Conservation (phyloP, 2,113 vertebrate genomes). For the Falco punctatus region DNA sequence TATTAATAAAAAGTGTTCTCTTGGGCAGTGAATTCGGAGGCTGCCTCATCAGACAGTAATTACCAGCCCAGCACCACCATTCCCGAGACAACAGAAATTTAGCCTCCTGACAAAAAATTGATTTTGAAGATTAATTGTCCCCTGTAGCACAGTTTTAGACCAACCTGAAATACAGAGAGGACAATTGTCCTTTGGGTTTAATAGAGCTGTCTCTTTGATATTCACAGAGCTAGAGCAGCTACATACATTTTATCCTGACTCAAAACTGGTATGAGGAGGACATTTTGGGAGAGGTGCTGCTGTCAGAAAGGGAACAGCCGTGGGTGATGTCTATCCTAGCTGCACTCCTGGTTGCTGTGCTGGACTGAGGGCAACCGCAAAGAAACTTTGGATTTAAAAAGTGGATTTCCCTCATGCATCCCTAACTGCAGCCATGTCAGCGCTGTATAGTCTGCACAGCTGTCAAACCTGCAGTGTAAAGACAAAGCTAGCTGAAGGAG, state of each 20-base stretch:
- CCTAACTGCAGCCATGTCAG: background rate
- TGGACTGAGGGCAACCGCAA: background rate
- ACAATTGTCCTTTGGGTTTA: constrained; percentile 31
- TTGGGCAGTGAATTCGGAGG: background rate
- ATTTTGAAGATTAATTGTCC: constrained; percentile 59
- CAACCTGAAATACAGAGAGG: constrained; percentile 17
- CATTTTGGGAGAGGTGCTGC: background rate
- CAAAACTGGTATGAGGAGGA: background rate
- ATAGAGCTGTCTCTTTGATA: constrained; percentile 17
- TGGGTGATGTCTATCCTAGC: background rate
- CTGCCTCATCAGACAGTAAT: constrained; percentile 27
- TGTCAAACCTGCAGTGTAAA: background rate
- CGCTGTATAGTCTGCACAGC: background rate
- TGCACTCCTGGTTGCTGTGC: background rate
- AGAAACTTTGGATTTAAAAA: background rate
- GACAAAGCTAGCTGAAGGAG: background rate
- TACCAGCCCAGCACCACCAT: background rate
- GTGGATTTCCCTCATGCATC: background rate
- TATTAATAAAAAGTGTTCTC: constrained; percentile 7
- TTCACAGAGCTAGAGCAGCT: background rate
- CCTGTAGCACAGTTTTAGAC: constrained; percentile 29
- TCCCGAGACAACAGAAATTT: constrained; percentile 50
- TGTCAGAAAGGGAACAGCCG: background rate
- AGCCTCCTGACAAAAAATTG: constrained; percentile 53
- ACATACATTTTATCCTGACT: background rate